Base-by-base conservation (phyloP, 2,113 vertebrate genomes). In the Oreocharis arfaki region DNA sequence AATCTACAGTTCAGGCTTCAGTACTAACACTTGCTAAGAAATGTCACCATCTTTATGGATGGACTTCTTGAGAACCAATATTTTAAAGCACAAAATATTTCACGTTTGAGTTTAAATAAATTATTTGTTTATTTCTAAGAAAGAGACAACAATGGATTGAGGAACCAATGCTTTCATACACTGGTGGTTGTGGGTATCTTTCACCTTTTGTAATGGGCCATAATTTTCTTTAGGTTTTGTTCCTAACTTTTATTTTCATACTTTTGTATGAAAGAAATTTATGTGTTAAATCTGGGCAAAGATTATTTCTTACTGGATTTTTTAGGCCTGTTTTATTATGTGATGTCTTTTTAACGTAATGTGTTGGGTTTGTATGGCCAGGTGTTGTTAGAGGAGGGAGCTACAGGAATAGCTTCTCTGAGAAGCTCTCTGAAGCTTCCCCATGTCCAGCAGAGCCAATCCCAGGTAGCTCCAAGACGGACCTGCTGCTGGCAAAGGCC, bases 171-270 rank as follows among this genome's bases (percentile, higher is more conserved):
- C 2, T 63, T 78, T 79, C 56, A 50, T 12, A 47, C 60, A 5
- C 2, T 69, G 21, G 6, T 65, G 13, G 14, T 92, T 1, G 1
- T 4, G 1, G 22, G 2, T 11, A 9, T 52, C 35, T 32, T 27
- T 60, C n/a, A 56, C 1, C 5, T 59, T 80, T 59, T 77, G 7
- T 59, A 93, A 55, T 7, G 7, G 27, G 9, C 4, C 44, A 28
- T 26, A 42, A 11, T 42, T 71, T 53, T 87, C 49, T 82, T 76
- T 26, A 32, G 3, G 2, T 39, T 47, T 2, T 24, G 7, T 20
- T 86, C 83, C 44, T 23, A 21, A 56, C 44, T 70, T 74, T n/a
- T 37, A 44, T 65, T 85, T 89, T 70, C 30, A 33, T 11, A 19
- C 4, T 44, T 75, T 65, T 24, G 1, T 24, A 26, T n/a, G n/a